Evolutionary conservation across 2,888 invertebrate species (phyloP).

Genomic region (Tachina fera): DNA sequence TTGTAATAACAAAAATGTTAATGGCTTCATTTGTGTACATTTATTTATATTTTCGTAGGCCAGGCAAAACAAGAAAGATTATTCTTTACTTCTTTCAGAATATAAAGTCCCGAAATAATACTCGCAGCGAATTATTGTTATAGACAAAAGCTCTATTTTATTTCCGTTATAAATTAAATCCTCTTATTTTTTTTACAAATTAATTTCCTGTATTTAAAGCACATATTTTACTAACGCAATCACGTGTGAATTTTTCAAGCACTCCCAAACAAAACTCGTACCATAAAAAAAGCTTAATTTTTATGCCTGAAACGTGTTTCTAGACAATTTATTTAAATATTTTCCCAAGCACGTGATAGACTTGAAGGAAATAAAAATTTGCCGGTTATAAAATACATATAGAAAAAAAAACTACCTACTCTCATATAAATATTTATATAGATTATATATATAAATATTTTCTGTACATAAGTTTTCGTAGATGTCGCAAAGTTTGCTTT

Average conservation of each 20-base stretch:
- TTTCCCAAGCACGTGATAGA: constrained; percentile 51
- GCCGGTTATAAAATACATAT: constrained; percentile 26
- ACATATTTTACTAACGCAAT: constrained; percentile 1
- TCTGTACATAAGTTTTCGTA: neutral
- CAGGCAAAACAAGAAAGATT: too few species aligned
- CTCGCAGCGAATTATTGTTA: too few species aligned
- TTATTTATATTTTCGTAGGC: too few species aligned
- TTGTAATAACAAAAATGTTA: too few species aligned
- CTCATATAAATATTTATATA: too few species aligned
- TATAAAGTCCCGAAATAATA: too few species aligned
- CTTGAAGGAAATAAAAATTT: constrained; percentile 45
- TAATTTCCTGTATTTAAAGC: constrained; percentile 5
- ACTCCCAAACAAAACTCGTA: neutral
- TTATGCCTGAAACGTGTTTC: constrained; percentile 42
- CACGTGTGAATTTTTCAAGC: neutral
- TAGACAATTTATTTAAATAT: constrained; percentile 60
- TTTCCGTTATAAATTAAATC: neutral
- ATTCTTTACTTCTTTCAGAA: too few species aligned
- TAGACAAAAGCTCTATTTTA: too few species aligned
- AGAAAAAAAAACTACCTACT: neutral
- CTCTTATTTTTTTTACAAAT: constrained; percentile 22
- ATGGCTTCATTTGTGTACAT: too few species aligned
- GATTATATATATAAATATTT: neutral
- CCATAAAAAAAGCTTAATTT: neutral
- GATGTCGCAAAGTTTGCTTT: constrained; percentile 8